Conservation (phyloP, 2,888 invertebrate species). For the Geophilus truncorum region DNA sequence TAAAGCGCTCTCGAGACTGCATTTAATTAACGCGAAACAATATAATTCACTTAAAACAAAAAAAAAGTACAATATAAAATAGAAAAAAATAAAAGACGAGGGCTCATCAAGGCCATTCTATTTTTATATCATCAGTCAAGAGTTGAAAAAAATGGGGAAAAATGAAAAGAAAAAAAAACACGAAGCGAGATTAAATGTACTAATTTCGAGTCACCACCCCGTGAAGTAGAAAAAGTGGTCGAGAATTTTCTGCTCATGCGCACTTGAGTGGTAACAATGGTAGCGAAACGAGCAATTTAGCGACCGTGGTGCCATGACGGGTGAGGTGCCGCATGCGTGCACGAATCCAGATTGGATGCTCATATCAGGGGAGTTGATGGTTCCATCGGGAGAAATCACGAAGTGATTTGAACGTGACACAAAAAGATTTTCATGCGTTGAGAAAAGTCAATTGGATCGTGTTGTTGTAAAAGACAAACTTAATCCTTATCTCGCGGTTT, state of each 20-base stretch:
- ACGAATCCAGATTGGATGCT: not conserved
- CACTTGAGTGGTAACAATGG: constrained; percentile 13
- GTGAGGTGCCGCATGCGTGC: constrained; percentile 25
- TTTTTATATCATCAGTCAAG: not conserved
- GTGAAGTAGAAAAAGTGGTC: not conserved
- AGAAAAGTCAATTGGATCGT: constrained; percentile 10
- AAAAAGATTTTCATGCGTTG: not conserved
- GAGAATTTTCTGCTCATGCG: not conserved
- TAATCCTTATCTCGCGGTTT: not conserved
- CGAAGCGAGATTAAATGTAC: not conserved
- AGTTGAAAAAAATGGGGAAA: not conserved
- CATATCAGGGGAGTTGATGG: constrained; percentile 25
- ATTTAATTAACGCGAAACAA: constrained; percentile 5
- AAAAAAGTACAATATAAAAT: not conserved
- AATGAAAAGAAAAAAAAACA: not conserved
- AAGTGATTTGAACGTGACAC: constrained; percentile 27
- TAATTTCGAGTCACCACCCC: not conserved
- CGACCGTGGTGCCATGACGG: constrained; percentile 1
- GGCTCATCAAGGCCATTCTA: constrained; percentile 14
- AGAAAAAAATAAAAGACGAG: not conserved
- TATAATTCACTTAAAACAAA: not conserved
- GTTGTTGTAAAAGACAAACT: constrained; percentile 6
- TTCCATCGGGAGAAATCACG: constrained; percentile 18
- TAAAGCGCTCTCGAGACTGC: not conserved
- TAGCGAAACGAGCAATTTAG: constrained; percentile 14